phyloP scores from a whole-genome alignment of 1,140 invertebrate species.

The Ceratitis capitata region DNA sequence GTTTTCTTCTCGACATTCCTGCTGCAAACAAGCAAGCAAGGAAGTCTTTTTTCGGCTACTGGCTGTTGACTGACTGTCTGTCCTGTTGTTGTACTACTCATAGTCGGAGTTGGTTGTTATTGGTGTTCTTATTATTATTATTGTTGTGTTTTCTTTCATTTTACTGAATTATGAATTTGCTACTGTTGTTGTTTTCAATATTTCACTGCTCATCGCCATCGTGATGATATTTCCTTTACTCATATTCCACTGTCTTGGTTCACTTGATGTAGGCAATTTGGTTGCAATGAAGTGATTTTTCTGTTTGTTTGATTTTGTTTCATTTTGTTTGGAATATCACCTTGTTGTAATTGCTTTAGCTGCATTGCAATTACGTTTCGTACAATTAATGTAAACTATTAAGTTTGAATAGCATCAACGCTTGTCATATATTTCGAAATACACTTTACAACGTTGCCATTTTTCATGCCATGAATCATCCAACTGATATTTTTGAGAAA shows the following conservation, averaged over 20 bases:
- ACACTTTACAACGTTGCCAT: too few relatives aligned
- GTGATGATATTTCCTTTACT: slow-evolving; percentile 3
- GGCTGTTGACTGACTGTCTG: neutral
- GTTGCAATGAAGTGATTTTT: neutral
- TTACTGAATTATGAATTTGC: slow-evolving; percentile 16
- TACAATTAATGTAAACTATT: too few relatives aligned
- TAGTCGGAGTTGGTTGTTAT: neutral
- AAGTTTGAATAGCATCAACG: too few relatives aligned
- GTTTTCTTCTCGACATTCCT: neutral
- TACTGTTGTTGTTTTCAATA: neutral
- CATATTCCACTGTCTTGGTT: too few relatives aligned
- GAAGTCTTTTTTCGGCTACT: neutral
- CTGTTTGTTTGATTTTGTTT: neutral
- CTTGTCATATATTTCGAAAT: too few relatives aligned
- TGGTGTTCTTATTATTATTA: neutral
- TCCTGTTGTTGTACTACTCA: slow-evolving; percentile 6
- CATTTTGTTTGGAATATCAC: neutral
- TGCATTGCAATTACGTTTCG: neutral
- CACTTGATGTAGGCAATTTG: too few relatives aligned
- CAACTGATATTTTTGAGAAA: too few relatives aligned
- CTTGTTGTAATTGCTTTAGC: neutral
- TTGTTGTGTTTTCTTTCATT: neutral
- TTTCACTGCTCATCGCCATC: neutral
- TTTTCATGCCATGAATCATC: too few relatives aligned
- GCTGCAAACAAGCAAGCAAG: neutral